A percentile compares a stretch with the other conserved stretches of the same genome.
phyloP scores from a whole-genome alignment of 2,797 vertebrate species.

The Phalanger gymnotis region DNA sequence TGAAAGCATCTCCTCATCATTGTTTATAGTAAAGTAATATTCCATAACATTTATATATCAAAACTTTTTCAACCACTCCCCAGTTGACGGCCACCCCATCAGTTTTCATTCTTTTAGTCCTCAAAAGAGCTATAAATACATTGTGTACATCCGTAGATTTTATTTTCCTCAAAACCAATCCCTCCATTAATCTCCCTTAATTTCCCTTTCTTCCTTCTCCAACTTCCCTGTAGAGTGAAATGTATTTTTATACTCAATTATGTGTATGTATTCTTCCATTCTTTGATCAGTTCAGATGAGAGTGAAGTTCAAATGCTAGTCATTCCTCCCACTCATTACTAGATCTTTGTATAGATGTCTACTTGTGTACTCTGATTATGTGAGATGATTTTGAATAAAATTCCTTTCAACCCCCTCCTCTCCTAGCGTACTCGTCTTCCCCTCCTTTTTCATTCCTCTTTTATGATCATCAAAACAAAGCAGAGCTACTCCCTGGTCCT shows the following conservation, averaged over 20 bases:
- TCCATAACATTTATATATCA: neutral
- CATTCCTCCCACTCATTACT: neutral
- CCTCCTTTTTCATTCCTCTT: too few relatives aligned
- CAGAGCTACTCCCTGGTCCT: too few relatives aligned
- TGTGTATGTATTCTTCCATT: neutral
- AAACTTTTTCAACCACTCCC: neutral
- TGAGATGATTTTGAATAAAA: neutral
- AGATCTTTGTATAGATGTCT: neutral
- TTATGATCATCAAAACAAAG: too few relatives aligned
- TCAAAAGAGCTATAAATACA: neutral
- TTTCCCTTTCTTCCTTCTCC: neutral
- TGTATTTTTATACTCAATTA: neutral
- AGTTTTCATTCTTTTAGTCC: neutral
- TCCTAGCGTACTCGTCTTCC: too few relatives aligned
- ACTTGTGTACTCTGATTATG: neutral
- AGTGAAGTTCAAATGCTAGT: neutral
- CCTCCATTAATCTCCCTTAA: neutral
- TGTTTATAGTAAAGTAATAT: neutral
- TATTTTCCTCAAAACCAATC: neutral
- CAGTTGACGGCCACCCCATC: neutral
- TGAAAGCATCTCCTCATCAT: neutral
- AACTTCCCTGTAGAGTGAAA: neutral
- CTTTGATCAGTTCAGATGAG: neutral
- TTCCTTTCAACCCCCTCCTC: too few relatives aligned
- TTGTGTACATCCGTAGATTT: neutral